These are phyloP conservation scores for Yponomeuta cagnagella DNA, from an alignment of 2,888 invertebrate genomes.

Conservation along the genomic window DNA sequence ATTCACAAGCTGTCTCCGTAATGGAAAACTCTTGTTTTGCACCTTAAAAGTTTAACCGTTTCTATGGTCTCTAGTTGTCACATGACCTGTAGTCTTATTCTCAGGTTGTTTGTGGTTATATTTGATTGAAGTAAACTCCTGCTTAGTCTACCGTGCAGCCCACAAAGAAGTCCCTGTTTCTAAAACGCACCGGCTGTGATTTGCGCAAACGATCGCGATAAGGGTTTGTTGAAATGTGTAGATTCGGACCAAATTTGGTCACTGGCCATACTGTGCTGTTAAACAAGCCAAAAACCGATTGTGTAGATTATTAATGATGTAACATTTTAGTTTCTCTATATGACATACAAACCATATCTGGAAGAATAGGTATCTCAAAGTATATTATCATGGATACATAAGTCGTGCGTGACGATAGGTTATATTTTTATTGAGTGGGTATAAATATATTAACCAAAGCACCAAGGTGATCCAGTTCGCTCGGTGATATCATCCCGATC, in stretches of 20 bases:
- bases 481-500: slow-evolving; percentile 51
- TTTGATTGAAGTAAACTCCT: neutral
- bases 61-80: neutral
- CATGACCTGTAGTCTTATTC: slow-evolving; percentile 3
- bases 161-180: slow-evolving; percentile 2
- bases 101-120: neutral
- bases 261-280: neutral
- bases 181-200: neutral
- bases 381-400: neutral
- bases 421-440: neutral
- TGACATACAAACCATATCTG: neutral
- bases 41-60: slow-evolving; percentile 7
- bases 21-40: slow-evolving; percentile 60
- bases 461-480: slow-evolving; percentile 35
- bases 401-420: neutral
- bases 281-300: neutral
- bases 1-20: slow-evolving; percentile 27
- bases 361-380: neutral
- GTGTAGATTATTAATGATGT: neutral
- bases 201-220: slow-evolving; percentile 13
- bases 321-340: neutral
- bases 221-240: slow-evolving; percentile 1
- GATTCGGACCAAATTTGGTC: slow-evolving; percentile 7
- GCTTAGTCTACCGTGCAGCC: neutral
- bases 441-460: neutral